Conservation (phyloP, 2,113 vertebrate species). For the Bettongia penicillata region DNA sequence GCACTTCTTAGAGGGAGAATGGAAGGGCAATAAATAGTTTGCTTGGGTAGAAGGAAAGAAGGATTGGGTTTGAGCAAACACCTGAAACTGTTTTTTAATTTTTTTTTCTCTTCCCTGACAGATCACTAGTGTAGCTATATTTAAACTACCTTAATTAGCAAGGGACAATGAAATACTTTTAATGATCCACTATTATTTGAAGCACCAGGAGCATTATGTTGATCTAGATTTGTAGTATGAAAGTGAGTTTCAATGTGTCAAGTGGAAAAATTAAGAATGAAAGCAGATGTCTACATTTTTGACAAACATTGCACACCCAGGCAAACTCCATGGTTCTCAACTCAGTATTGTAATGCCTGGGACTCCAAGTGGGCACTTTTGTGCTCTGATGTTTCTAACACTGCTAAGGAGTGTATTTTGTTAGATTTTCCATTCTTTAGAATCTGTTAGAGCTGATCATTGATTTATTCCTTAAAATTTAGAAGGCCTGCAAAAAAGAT, state of each 20-base stretch:
- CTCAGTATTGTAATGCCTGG: neutral
- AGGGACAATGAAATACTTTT: neutral
- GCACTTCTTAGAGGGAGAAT: neutral
- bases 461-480: neutral
- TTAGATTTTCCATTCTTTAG: neutral
- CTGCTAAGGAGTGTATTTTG: neutral
- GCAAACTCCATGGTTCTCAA: neutral
- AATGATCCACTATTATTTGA: slow-evolving; percentile 3
- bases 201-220: neutral
- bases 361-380: neutral
- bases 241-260: neutral
- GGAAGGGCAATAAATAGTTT: slow-evolving; percentile 5
- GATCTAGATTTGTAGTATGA: neutral
- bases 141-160: neutral
- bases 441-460: neutral
- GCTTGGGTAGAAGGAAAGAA: neutral
- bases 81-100: neutral
- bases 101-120: neutral
- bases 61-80: neutral
- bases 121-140: neutral
- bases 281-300: neutral
- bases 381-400: neutral
- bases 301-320: neutral
- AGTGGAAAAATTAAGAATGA: slow-evolving; percentile 7
- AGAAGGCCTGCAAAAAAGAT: neutral